A percentile compares a stretch with the other conserved stretches of the same genome.
These are phyloP conservation scores for Gobius niger DNA, from an alignment of 2,113 vertebrate genomes.

Conservation along the genomic window DNA sequence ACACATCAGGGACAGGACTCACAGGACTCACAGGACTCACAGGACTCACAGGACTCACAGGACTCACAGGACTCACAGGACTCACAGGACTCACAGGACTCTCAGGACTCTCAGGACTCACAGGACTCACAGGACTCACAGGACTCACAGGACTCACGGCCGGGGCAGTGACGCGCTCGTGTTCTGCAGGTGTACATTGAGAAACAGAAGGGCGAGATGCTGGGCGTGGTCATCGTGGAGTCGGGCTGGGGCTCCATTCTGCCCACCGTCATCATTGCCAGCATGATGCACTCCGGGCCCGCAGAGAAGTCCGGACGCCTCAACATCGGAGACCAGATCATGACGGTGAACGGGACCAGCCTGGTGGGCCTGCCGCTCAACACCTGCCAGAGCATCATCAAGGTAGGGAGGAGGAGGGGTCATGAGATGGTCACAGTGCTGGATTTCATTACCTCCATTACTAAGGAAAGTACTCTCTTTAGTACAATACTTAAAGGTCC, in stretches of 20 bases:
- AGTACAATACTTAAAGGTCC: too few species aligned
- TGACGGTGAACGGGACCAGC: slow-evolving; percentile 97
- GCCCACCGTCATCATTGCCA: slow-evolving; percentile 97
- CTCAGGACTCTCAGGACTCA: too few species aligned
- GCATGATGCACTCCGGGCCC: slow-evolving; percentile 95
- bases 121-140: too few species aligned
- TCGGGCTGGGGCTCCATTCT: slow-evolving; percentile 98
- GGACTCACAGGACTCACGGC: too few species aligned
- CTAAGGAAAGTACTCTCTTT: too few species aligned
- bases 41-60: too few species aligned
- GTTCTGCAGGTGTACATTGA: slow-evolving; percentile 89
- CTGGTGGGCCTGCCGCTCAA: slow-evolving; percentile 94
- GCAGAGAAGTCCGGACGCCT: slow-evolving; percentile 94
- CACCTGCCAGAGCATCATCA: slow-evolving; percentile 99
- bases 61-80: too few species aligned
- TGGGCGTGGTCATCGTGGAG: slow-evolving; percentile 95
- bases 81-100: too few species aligned
- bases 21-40: too few species aligned
- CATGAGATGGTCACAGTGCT: neutral
- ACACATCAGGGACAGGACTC: too few species aligned
- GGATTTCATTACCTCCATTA: too few species aligned
- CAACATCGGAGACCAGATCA: slow-evolving; percentile 97
- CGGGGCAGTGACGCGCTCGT: too few species aligned
- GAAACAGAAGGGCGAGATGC: slow-evolving; percentile 96
- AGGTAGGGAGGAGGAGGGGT: slow-evolving; percentile 72